A percentile compares a stretch with the other conserved stretches of the same genome.
Evolutionary conservation across 2,888 invertebrate species (phyloP).

Genomic region (Venustoraphidia nigricollis): DNA sequence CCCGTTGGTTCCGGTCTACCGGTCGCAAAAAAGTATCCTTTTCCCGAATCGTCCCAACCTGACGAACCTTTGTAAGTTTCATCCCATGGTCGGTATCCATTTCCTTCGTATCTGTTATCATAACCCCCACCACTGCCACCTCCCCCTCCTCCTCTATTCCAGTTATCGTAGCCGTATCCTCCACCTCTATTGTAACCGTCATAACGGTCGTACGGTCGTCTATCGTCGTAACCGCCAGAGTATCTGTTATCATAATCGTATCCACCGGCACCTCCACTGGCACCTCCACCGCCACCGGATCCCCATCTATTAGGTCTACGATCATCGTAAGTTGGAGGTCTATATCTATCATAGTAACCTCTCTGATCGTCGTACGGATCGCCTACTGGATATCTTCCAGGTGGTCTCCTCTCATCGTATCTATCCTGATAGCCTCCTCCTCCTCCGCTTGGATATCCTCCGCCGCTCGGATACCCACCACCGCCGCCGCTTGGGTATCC

Average conservation of each 20-base stretch:
- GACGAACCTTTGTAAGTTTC: constrained; percentile 44
- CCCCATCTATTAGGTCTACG: constrained; percentile 11
- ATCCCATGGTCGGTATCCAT: constrained; percentile 35
- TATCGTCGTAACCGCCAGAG: constrained; percentile 8
- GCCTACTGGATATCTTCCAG: too few species aligned
- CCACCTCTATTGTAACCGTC: constrained; percentile 24
- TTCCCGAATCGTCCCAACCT: constrained; percentile 43
- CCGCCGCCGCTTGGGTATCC: too few species aligned
- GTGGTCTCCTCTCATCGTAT: too few species aligned
- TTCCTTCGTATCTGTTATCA: constrained; percentile 16
- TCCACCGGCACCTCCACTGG: constrained; percentile 3
- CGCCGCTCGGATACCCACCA: too few species aligned
- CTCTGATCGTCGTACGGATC: constrained; percentile 16
- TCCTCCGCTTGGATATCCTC: too few species aligned
- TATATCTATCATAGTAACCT: constrained; percentile 26
- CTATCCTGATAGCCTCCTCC: too few species aligned
- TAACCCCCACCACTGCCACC: constrained; percentile 8
- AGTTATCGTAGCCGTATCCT: constrained; percentile 32
- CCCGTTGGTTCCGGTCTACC: constrained; percentile 31
- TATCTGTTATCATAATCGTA: constrained; percentile 9
- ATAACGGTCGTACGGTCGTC: constrained; percentile 9
- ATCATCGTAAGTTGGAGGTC: constrained; percentile 15
- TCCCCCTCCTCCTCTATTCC: constrained; percentile 11
- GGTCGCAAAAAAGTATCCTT: constrained; percentile 44
- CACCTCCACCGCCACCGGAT: background rate